Conservation (phyloP, 1,140 invertebrate species). For the Aphis craccivora region DNA sequence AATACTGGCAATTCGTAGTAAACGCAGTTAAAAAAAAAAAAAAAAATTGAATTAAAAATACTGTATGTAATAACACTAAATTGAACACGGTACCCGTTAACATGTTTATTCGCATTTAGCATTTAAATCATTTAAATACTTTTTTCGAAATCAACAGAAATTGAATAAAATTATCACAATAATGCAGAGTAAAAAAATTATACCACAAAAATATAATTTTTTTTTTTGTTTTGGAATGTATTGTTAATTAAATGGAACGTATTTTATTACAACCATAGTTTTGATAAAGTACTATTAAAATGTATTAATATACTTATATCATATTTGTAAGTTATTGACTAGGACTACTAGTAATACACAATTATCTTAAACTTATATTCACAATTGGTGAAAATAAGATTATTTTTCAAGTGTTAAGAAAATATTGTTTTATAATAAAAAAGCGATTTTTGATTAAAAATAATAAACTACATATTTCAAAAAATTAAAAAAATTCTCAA, state of each 20-base stretch:
- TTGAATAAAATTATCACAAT: slow-evolving; percentile 44
- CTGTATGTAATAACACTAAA: slow-evolving; percentile 9
- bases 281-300: neutral
- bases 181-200: neutral
- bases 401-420: neutral
- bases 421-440: neutral
- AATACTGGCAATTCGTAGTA: slow-evolving; percentile 30
- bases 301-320: neutral
- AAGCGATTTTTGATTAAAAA: neutral
- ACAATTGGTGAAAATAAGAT: neutral
- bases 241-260: slow-evolving; percentile 5
- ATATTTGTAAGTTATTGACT: neutral
- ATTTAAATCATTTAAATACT: slow-evolving; percentile 31
- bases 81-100: neutral
- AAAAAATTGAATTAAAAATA: neutral
- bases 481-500: neutral
- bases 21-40: neutral
- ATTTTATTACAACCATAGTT: neutral
- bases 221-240: slow-evolving; percentile 23
- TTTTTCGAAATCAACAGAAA: neutral
- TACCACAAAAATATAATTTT: neutral
- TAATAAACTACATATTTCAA: neutral
- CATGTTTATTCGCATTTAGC: neutral
- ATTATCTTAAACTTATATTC: neutral
- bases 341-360: neutral